Conservation (phyloP, 2,797 vertebrate species). For the Halcyon chelicuti region DNA sequence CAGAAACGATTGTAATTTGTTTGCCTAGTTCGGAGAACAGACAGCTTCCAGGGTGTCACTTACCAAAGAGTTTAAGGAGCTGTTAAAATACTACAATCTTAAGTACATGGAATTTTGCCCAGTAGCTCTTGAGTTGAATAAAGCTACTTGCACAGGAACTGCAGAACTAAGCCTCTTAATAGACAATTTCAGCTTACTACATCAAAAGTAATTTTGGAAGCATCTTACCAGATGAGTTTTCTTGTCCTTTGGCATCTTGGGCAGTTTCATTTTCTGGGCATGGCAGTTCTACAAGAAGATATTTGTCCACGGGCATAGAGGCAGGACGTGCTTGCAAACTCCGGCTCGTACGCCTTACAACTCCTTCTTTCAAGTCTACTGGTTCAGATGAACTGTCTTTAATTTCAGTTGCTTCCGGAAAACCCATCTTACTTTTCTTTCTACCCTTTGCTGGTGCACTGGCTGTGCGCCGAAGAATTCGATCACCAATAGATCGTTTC, state of each 20-base stretch:
- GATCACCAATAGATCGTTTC: slow-evolving; percentile 92
- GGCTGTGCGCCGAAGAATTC: slow-evolving; percentile 92
- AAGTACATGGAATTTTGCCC: background rate
- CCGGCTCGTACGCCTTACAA: slow-evolving; percentile 75
- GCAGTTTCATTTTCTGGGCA: slow-evolving; percentile 78
- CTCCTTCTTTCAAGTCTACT: slow-evolving; percentile 39
- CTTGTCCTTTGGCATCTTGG: slow-evolving; percentile 75
- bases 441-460: slow-evolving; percentile 95
- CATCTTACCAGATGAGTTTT: slow-evolving; percentile 85
- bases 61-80: background rate
- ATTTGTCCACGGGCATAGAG: slow-evolving; percentile 93
- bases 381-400: slow-evolving; percentile 75
- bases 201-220: background rate
- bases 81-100: background rate
- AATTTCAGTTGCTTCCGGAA: slow-evolving; percentile 82
- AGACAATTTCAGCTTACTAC: background rate
- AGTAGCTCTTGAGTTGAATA: background rate
- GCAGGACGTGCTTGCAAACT: slow-evolving; percentile 85
- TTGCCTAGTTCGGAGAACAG: background rate
- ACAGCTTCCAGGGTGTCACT: background rate
- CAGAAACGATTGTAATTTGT: background rate
- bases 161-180: background rate
- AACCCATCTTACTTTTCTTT: slow-evolving; percentile 93
- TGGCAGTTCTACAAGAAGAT: slow-evolving; percentile 84
- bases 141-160: background rate